Base-by-base conservation (phyloP, 1,140 invertebrate genomes). In the Drosophila azteca region DNA sequence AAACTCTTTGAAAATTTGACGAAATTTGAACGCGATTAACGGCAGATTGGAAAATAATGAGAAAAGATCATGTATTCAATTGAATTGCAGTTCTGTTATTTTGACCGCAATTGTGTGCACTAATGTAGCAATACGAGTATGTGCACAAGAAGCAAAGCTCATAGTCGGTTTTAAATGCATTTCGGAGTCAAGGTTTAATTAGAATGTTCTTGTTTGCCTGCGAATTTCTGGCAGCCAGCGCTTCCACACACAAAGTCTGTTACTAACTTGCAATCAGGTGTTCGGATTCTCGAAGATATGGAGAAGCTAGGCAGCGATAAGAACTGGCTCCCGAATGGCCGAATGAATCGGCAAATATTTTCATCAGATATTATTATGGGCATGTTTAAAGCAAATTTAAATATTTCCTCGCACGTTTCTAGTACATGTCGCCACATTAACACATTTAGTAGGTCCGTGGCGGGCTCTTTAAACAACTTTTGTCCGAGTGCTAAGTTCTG, bases 341-440 rank as follows among this genome's bases (percentile, higher is more conserved):
- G 15, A 53, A 73, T 35, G 7, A 62, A 31, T 53, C 9, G 11
- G 35, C 46, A 72, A 60, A 46, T 53, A 71, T 53, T 63, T 71
- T 66, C 35, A 22, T n/a, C 52, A 44, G 43, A 43, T 75, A 49
- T 66, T 78, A 87, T 72, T 78, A 69, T 22, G 51, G 68, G 46
- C 46, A 13, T 68, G 78, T 55, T 54, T 77, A 76, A 69, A 69
- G 49, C 46, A 51, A 70, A 31, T 46, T 55, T 44, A 59, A 71
- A 75, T 68, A 71, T 50, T 78, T 43, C 17, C 3, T 15, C 15
- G 57, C 67, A 77, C 63, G 70, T 70, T 89, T 60, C 29, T 9
- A 2, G 22, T 6, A 7, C 71, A 67, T 75, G 54, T 67, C 39
- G 22, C 35, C 7, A 54, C 50, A 75, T 75, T 75, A 75, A 64